Base-by-base conservation (phyloP, 2,113 vertebrate genomes). In the Saccopteryx leptura region DNA sequence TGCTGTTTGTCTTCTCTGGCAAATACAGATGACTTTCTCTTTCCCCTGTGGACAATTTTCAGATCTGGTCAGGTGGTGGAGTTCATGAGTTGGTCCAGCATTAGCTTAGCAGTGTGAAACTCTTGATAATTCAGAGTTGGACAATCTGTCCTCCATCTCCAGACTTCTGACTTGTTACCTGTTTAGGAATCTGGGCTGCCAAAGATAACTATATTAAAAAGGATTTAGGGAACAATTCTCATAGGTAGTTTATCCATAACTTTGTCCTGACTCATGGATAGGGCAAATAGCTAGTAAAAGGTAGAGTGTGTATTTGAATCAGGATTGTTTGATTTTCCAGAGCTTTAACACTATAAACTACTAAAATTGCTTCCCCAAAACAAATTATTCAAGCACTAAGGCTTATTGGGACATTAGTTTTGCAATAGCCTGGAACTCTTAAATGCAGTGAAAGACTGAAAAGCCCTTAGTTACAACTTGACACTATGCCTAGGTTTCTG, bases 1-100 rank as follows among this genome's bases (percentile, higher is more conserved):
- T 97, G 79, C 83, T 97, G 39, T 96, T 97, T 91, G 18, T 97
- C 91, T 93, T 92, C 50, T 90, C 63, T 95, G 88, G 79, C 82
- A 91, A 94, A 86, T 97, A 93, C 80, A 97, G 91, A 90, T 97
- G 96, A 85, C 94, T 95, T 94, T 92, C 66, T 97, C 88, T 96
- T 96, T 85, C 74, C 80, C 83, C 83, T 90, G 94, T 88, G 76
- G 24, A 80, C 76, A 95, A 78, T 78, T 91, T 97, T 97, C 92
- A 97, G 13, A 78, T 97, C 94, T 97, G 75, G 80, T 96, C 95
- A 94, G 92, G 91, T 93, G 96, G 89, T 93, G 28, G 94, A 98
- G 94, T 84, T 97, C 90, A 82, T 81, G 71, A 80, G 33, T 24
- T 97, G 95, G 93, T n/a, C 78, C 88, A 81, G 89, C 91, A 91